A percentile compares a stretch with the other conserved stretches of the same genome.
phyloP scores from a whole-genome alignment of 2,797 vertebrate genomes.

The Pangasius djambal region DNA sequence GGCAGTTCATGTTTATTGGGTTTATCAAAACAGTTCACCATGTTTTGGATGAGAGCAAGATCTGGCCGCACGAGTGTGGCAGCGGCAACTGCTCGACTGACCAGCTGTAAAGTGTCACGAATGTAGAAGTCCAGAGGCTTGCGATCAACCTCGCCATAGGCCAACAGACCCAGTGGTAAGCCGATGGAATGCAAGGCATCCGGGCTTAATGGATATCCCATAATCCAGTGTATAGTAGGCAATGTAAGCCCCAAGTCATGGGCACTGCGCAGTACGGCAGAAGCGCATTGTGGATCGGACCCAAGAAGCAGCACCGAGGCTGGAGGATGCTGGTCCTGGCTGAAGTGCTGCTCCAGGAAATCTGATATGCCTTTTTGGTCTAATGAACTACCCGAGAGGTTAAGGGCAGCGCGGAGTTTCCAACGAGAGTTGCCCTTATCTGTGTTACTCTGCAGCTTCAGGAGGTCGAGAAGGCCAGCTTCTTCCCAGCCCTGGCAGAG shows the following conservation, averaged over 20 bases:
- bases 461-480: conserved; percentile 72
- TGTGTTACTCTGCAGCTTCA: conserved; percentile 65
- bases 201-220: conserved; percentile 80
- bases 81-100: conserved; percentile 72
- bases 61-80: conserved; percentile 71
- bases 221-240: conserved; percentile 83
- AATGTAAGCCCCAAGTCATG: conserved; percentile 73
- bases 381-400: conserved; percentile 72
- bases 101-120: conserved; percentile 78
- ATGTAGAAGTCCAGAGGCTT: conserved; percentile 83
- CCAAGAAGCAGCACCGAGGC: conserved; percentile 79
- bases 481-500: conserved; percentile 85
- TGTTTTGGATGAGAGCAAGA: conserved; percentile 72
- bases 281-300: conserved; percentile 68
- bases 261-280: conserved; percentile 71
- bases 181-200: conserved; percentile 79
- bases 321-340: conserved; percentile 66
- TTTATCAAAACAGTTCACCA: conserved; percentile 75
- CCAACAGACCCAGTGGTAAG: conserved; percentile 83
- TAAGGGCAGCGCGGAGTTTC: conserved; percentile 74
- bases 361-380: conserved; percentile 66
- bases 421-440: conserved; percentile 59
- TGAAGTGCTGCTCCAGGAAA: conserved; percentile 72
- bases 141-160: conserved; percentile 79
- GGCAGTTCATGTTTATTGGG: conserved; percentile 56